Conservation (phyloP, 2,888 invertebrate species). For the Drosophila kuntzei region DNA sequence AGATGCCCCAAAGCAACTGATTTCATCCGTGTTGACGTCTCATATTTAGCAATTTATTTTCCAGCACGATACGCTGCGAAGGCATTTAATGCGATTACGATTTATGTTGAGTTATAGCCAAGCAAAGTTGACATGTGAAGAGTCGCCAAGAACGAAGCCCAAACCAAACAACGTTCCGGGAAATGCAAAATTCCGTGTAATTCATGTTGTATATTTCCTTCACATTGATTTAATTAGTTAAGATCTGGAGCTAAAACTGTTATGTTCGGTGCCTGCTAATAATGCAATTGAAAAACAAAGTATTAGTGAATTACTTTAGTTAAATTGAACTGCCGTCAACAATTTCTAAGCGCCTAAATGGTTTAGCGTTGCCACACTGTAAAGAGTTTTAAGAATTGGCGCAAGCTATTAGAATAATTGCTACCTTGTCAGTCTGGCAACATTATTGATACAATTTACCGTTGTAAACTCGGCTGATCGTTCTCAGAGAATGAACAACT, state of each 20-base stretch:
- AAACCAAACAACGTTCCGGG: background rate
- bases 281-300: background rate
- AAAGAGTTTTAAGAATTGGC: background rate
- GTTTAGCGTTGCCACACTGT: background rate
- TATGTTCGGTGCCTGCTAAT: background rate
- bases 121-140: conserved; percentile 66
- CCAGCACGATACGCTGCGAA: conserved; percentile 25
- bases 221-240: background rate
- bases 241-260: background rate
- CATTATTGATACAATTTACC: no score
- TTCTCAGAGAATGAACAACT: background rate
- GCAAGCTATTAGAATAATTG: background rate
- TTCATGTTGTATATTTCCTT: background rate
- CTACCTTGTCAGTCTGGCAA: background rate
- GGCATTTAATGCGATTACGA: conserved; percentile 69
- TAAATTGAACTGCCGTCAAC: background rate
- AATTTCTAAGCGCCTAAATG: background rate
- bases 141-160: background rate
- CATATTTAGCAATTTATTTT: conserved; percentile 54
- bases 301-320: background rate
- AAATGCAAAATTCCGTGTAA: conserved; percentile 3
- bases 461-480: background rate
- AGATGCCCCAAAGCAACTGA: conserved; percentile 21
- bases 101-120: conserved; percentile 44
- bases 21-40: conserved; percentile 61